phyloP scores from a whole-genome alignment of 37 sponge, comb jelly and placozoan species.

The Spongilla lacustris region DNA sequence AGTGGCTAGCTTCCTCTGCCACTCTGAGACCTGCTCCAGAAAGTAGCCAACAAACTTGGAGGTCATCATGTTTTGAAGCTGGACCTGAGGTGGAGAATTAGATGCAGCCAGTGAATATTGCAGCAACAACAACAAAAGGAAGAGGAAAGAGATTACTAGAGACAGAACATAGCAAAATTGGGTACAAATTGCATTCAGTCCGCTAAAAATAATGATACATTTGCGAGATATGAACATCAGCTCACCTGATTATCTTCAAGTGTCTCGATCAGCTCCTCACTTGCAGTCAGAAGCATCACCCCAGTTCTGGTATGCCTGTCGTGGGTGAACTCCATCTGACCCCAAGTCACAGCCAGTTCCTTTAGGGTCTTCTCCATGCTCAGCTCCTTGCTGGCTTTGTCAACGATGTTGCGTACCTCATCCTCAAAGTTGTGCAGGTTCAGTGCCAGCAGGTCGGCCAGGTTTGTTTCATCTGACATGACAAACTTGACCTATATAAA shows the following conservation, averaged over 20 bases:
- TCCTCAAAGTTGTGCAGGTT: slow-evolving; percentile 99
- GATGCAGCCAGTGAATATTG: too few relatives aligned
- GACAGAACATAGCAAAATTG: too few relatives aligned
- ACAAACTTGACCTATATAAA: slow-evolving; percentile 87
- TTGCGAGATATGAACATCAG: background rate
- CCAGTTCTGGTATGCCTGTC: slow-evolving; percentile 88
- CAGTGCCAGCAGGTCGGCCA: slow-evolving; percentile 92
- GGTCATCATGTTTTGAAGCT: slow-evolving; percentile 98
- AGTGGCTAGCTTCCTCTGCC: slow-evolving; percentile 98
- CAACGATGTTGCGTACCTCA: slow-evolving; percentile 97
- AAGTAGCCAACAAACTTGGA: slow-evolving; percentile 98
- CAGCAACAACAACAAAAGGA: too few relatives aligned
- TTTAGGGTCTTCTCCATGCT: slow-evolving; percentile 99
- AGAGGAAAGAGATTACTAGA: background rate
- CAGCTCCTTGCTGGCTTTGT: slow-evolving; percentile 97
- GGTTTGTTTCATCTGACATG: slow-evolving; percentile 94
- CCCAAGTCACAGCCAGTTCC: slow-evolving; percentile 96
- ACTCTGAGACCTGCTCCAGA: slow-evolving; percentile 91
- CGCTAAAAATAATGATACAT: background rate
- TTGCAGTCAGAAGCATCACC: slow-evolving; percentile 73
- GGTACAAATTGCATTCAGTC: background rate
- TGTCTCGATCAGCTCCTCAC: slow-evolving; percentile 97
- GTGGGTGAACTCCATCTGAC: slow-evolving; percentile 95
- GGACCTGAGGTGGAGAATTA: slow-evolving; percentile 68
- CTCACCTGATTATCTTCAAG: slow-evolving; percentile 96